Evolutionary conservation across 1,140 invertebrate genomes (phyloP).

Genomic region (Paralvinella palmiformis): DNA sequence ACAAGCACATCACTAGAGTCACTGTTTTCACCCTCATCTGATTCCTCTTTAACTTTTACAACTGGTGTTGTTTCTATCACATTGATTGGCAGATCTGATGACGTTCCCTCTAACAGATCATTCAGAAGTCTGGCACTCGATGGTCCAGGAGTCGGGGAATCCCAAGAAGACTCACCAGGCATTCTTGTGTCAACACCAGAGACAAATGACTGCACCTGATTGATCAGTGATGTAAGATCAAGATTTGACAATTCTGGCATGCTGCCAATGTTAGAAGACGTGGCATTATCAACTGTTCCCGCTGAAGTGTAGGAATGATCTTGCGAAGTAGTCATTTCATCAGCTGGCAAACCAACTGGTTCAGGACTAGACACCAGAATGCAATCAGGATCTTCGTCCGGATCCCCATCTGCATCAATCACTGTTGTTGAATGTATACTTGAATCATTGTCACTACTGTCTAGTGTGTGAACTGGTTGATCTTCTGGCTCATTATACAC

Average conservation of each 20-base stretch:
- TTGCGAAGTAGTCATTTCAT: not conserved
- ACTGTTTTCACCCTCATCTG: conserved; percentile 23
- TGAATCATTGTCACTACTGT: conserved; percentile 8
- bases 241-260: too few species aligned
- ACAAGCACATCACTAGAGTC: conserved; percentile 44
- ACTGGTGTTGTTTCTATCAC: too few species aligned
- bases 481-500: conserved; percentile 34
- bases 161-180: too few species aligned
- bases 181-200: too few species aligned
- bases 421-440: not conserved
- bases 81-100: too few species aligned
- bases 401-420: not conserved
- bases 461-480: conserved; percentile 14
- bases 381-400: not conserved
- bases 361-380: not conserved
- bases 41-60: conserved; percentile 24
- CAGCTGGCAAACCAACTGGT: not conserved
- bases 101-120: too few species aligned
- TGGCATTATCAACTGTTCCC: too few species aligned
- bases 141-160: too few species aligned
- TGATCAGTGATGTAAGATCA: too few species aligned
- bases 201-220: too few species aligned
- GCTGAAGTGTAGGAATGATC: not conserved
- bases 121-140: too few species aligned
- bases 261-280: too few species aligned